Evolutionary conservation across 2,113 vertebrate genomes (phyloP), one percentile per base, ranked within the genome.

Genomic region (Trachemys scripta): DNA sequence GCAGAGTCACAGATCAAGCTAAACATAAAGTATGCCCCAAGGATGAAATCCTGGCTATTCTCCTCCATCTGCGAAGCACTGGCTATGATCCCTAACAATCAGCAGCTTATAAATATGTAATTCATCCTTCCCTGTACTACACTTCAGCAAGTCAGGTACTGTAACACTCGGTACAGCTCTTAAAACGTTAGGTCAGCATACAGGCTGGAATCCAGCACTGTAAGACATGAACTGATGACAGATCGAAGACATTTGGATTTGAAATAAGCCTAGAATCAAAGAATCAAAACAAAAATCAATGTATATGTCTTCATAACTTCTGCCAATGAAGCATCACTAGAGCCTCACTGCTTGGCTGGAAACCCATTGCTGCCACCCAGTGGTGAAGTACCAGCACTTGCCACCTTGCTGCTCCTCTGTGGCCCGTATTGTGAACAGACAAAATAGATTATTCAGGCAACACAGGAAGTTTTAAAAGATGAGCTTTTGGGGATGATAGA

Each of bases 351-450:
- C 92, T 92, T 90, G 95, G 95, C 96, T 97, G 93, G 90, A 98
- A 98, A 98, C 98, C 97, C 97, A 90, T 97, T 98, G 98, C 98
- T 98, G 98, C 98, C 98, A 98, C 97, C 98, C 95, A 92, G 97
- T 97, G 98, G 97, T 95, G 2, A 88, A 92, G 54, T 95, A 84
- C 59, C 89, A 93, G 85, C 93, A 97, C 47, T 95, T 82, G 65
- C 79, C 88, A 35, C 20, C n/a, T 3, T 25, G 6, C 92, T 82
- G 85, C 65, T 88, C n/a, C 53, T 19, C 10, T 80, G 47, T 49
- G 76, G 50, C 17, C 2, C 69, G 89, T 54, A 29, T n/a, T 14
- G 12, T 65, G 47, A 89, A 12, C 84, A 25, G 75, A 49, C 82
- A 5, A 54, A 22, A 49, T 24, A 87, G 59, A 0, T 56, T 54